These are phyloP conservation scores for Squalus acanthias DNA, from an alignment of 2,797 vertebrate genomes.

Conservation along the genomic window DNA sequence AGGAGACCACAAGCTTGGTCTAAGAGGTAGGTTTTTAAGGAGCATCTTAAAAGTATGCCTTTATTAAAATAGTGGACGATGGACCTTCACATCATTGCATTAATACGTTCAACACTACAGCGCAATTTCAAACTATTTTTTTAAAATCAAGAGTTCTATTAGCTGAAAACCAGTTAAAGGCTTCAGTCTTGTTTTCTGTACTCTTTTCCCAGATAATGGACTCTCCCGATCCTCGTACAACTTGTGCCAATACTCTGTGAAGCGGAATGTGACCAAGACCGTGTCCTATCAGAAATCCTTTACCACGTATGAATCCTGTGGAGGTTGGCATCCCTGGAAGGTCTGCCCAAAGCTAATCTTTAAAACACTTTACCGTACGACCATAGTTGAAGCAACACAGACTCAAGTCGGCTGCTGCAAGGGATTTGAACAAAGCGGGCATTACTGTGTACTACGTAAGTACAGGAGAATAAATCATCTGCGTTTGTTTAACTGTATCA, in stretches of 20 bases:
- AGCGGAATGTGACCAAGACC: slow-evolving; percentile 53
- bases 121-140: background rate
- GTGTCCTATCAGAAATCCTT: slow-evolving; percentile 57
- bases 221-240: slow-evolving; percentile 70
- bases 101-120: background rate
- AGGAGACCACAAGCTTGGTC: background rate
- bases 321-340: slow-evolving; percentile 73
- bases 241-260: slow-evolving; percentile 63
- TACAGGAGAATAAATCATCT: slow-evolving; percentile 42
- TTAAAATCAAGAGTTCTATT: background rate
- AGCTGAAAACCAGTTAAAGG: too few species aligned
- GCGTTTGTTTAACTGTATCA: background rate
- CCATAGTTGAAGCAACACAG: slow-evolving; percentile 53
- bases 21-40: too few species aligned
- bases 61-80: background rate
- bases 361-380: slow-evolving; percentile 49
- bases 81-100: background rate
- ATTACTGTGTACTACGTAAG: slow-evolving; percentile 77
- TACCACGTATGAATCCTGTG: slow-evolving; percentile 56
- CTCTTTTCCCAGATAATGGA: slow-evolving; percentile 59
- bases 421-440: slow-evolving; percentile 74
- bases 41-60: background rate
- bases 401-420: slow-evolving; percentile 68
- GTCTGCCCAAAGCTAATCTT: slow-evolving; percentile 62
- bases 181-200: background rate